Percentiles rank a stretch among this genome's conserved stretches.
Conservation (phyloP, 2,113 vertebrate species). For the Corapipo altera region DNA sequence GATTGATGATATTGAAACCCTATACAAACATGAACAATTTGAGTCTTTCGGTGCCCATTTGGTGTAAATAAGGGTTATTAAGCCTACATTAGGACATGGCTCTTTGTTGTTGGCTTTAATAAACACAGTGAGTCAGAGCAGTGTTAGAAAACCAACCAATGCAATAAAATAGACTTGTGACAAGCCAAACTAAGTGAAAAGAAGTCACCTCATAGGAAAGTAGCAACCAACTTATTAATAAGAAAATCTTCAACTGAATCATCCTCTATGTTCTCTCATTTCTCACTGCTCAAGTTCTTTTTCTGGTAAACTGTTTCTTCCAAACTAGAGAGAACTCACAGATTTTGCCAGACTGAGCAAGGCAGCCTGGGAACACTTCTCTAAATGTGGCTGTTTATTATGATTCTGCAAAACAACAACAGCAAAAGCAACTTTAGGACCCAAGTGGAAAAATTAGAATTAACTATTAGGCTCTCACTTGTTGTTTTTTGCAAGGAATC, state of each 20-base stretch:
- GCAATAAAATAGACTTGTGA: neutral
- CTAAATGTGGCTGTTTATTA: neutral
- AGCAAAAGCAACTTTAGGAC: neutral
- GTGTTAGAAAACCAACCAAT: neutral
- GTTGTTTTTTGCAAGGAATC: neutral
- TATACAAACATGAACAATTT: neutral
- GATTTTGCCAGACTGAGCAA: neutral
- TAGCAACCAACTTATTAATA: neutral
- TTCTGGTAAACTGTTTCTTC: neutral
- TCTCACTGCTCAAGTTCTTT: neutral
- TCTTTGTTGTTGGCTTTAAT: neutral
- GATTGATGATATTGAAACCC: neutral
- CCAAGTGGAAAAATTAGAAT: neutral
- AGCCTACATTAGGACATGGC: neutral
- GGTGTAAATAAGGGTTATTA: neutral
- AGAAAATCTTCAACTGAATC: neutral
- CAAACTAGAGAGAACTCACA: neutral
- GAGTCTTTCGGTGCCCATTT: neutral
- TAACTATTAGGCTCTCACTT: neutral
- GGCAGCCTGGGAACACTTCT: neutral
- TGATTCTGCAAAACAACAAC: neutral
- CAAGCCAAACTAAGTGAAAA: neutral
- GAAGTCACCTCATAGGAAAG: neutral
- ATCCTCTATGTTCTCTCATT: neutral
- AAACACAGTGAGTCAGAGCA: neutral